Conservation (phyloP, 2,888 invertebrate species). For the Sesia apiformis region DNA sequence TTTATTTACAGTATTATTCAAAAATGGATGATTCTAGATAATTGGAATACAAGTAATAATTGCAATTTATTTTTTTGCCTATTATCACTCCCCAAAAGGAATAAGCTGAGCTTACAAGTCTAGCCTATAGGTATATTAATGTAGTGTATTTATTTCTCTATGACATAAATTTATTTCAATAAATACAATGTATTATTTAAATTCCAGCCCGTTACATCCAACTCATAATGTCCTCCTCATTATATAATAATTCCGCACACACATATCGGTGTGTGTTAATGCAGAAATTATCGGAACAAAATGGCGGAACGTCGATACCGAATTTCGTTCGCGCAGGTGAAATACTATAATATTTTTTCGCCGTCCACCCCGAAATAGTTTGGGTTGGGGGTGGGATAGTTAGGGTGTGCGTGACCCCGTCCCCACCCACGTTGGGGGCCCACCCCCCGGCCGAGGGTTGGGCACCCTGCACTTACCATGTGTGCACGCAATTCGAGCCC, state of each 20-base stretch:
- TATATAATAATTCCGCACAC: background rate
- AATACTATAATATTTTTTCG: constrained; percentile 62
- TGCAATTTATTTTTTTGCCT: too few species aligned
- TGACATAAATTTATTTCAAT: too few species aligned
- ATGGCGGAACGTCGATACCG: constrained; percentile 61
- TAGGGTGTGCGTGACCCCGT: constrained; percentile 54
- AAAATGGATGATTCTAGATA: too few species aligned
- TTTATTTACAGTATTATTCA: too few species aligned
- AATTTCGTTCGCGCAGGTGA: constrained; percentile 63
- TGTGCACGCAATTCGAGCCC: constrained; percentile 68
- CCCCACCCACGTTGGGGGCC: constrained; percentile 21
- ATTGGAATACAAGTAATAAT: too few species aligned
- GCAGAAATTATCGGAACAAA: constrained; percentile 30
- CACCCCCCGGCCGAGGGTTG: constrained; percentile 16
- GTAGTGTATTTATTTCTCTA: too few species aligned
- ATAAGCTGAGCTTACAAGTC: too few species aligned
- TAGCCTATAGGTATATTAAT: too few species aligned
- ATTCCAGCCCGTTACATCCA: too few species aligned
- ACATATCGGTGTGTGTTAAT: background rate
- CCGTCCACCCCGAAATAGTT: constrained; percentile 67
- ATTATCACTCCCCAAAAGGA: too few species aligned
- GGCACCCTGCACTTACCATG: constrained; percentile 39
- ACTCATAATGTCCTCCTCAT: background rate
- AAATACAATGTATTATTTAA: too few species aligned
- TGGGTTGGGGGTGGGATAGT: constrained; percentile 46